Conservation (phyloP, 1,140 invertebrate genomes). For the Caerostris darwini region DNA sequence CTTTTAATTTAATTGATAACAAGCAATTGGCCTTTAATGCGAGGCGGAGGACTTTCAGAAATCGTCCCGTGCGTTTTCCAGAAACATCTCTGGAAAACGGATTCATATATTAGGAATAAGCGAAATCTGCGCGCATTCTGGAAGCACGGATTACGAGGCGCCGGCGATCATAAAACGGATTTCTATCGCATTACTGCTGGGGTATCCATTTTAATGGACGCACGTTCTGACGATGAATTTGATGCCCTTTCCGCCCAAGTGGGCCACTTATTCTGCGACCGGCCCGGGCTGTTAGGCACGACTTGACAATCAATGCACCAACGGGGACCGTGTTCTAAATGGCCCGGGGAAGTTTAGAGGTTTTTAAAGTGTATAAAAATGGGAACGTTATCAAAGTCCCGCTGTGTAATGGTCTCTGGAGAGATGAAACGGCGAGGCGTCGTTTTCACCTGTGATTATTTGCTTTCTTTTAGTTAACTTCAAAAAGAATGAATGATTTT, state of each 20-base stretch:
- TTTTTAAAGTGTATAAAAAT: background rate
- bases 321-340: background rate
- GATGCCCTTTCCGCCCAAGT: background rate
- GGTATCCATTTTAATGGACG: conserved; percentile 40
- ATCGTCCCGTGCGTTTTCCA: background rate
- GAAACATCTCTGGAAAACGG: background rate
- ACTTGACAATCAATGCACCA: background rate
- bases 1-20: background rate
- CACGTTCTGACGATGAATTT: conserved; percentile 49
- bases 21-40: background rate
- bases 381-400: too few relatives aligned
- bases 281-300: conserved; percentile 10
- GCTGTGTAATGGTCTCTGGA: too few relatives aligned
- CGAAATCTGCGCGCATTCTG: conserved; percentile 11
- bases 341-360: background rate
- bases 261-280: conserved; percentile 33
- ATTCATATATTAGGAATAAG: conserved; percentile 25
- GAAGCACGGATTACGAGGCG: conserved; percentile 35
- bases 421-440: too few relatives aligned
- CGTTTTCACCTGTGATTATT: too few relatives aligned
- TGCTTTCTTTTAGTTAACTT: too few relatives aligned
- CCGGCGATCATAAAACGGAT: conserved; percentile 48
- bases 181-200: background rate
- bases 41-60: background rate
- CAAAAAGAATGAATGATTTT: too few relatives aligned